Evolutionary conservation across 2,113 vertebrate species (phyloP).

Genomic region (Larimichthys polyactis): DNA sequence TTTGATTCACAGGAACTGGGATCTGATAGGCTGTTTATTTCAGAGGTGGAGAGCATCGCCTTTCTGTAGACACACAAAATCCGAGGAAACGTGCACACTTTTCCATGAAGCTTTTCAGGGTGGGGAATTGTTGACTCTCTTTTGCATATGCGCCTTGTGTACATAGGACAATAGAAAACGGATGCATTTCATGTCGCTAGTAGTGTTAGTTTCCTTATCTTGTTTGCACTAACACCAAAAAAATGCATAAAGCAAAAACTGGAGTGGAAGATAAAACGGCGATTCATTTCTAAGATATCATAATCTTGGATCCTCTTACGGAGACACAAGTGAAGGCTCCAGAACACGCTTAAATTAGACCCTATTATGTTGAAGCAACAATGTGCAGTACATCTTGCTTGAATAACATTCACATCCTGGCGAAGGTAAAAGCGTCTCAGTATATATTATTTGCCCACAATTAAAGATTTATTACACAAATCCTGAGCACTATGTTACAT

Average conservation of each 20-base stretch:
- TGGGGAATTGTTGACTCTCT: slow-evolving; percentile 3
- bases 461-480: not conserved
- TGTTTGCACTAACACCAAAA: not conserved
- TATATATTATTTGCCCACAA: not conserved
- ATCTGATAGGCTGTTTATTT: slow-evolving; percentile 44
- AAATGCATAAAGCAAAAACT: not conserved
- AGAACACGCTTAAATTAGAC: not conserved
- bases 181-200: not conserved
- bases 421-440: not conserved
- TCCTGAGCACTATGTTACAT: not conserved
- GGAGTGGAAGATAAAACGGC: no score
- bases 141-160: slow-evolving; percentile 1
- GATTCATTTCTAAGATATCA: not conserved
- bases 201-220: not conserved
- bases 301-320: not conserved
- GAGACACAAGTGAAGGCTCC: not conserved
- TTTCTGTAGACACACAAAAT: slow-evolving; percentile 29
- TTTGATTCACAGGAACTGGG: slow-evolving; percentile 7
- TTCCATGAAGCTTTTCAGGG: slow-evolving; percentile 2
- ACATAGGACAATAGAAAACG: not conserved
- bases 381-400: not conserved
- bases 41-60: slow-evolving; percentile 30
- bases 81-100: not conserved
- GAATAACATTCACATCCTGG: not conserved
- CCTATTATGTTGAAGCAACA: not conserved